Evolutionary conservation across 2,113 vertebrate genomes (phyloP).

Genomic region (Gambusia affinis): DNA sequence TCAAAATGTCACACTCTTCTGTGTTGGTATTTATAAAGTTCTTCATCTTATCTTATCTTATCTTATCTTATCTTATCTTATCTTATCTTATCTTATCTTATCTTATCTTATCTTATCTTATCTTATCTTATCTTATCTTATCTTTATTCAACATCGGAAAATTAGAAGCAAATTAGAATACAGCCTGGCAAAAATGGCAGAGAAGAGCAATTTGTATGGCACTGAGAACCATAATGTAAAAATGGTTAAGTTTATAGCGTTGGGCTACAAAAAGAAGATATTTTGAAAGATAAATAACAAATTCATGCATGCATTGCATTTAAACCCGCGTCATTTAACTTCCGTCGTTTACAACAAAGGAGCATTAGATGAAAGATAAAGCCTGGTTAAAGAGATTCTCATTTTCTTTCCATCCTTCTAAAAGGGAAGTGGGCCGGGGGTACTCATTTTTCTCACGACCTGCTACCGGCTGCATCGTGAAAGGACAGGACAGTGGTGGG

Average conservation of each 20-base stretch:
- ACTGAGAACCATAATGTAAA: background rate
- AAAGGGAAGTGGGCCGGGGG: conserved; percentile 21
- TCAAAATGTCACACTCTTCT: background rate
- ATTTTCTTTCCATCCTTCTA: conserved; percentile 25
- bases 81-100: background rate
- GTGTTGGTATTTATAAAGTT: background rate
- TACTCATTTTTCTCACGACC: conserved; percentile 76
- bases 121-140: background rate
- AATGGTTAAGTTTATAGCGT: background rate
- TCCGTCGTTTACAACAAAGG: conserved; percentile 23
- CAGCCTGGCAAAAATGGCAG: background rate
- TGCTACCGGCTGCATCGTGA: conserved; percentile 66
- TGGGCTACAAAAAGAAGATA: background rate
- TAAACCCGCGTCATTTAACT: conserved; percentile 7
- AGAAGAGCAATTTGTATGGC: background rate
- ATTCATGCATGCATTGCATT: conserved; percentile 5
- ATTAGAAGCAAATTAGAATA: background rate
- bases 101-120: background rate
- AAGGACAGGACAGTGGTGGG: conserved; percentile 61
- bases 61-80: background rate
- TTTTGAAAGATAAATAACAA: conserved; percentile 7
- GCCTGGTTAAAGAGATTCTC: conserved; percentile 32
- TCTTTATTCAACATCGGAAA: background rate
- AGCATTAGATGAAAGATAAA: conserved; percentile 29
- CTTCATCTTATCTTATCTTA: background rate